Evolutionary conservation across 2,888 invertebrate species (phyloP), one percentile per base, ranked within the genome.

Genomic region (Synanthedon myopaeformis): DNA sequence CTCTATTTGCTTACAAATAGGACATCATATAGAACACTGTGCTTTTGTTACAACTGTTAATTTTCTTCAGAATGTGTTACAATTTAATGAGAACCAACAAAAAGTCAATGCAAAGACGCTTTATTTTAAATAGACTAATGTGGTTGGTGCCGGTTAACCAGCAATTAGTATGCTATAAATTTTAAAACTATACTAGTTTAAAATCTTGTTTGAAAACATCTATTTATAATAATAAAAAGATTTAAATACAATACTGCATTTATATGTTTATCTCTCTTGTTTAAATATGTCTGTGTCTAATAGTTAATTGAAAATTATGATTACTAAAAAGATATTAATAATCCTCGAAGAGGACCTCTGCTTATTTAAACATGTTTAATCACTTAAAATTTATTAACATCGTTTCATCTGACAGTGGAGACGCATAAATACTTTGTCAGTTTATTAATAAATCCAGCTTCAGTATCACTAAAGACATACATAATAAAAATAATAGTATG

Each of bases 381-480:
- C 69, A 75, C 66, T 65, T 60, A 58, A 59, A 75, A 81, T 80
- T 76, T 80, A 82, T 81, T 62, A 66, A 65, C 64, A 62, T 62
- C 74, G 72, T 81, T 76, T 76, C 70, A 66, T 69, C 66, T 70
- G 76, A 70, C 76, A 67, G 61, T 65, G 58, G 59, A 64, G 65
- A 66, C 64, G 58, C 76, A 79, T 82, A 79, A 81, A 81, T 81
- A 76, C 70, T 76, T 79, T 79, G 77, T 72, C 81, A 72, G 74
- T 71, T 64, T 80, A 82, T 79, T 76, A 78, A 81, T 82, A 78
- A 62, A 53, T 62, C 53, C 35, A 65, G 72, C 70, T 69, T 69
- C 70, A 66, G 62, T 61, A 65, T 62, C 66, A 63, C 63, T 73
- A 75, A 70, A 72, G 64, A 63, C 61, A 62, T 67, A 74, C 79